Evolutionary conservation across 2,888 invertebrate genomes (phyloP).

Genomic region (Leucophenga maculata): DNA sequence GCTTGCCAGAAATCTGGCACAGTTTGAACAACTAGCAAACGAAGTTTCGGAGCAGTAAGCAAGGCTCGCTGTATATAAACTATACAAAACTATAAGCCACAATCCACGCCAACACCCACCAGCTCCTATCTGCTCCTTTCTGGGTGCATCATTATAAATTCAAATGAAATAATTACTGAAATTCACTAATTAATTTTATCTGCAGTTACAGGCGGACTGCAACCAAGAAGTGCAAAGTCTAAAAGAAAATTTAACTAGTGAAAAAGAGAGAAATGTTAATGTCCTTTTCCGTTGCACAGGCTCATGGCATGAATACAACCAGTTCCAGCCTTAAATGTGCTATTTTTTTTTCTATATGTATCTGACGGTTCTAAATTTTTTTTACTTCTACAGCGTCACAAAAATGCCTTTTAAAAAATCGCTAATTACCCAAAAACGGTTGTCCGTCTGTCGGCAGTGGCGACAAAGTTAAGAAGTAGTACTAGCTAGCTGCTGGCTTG

Average conservation of each 20-base stretch:
- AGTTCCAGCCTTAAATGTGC: no score
- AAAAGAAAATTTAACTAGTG: neutral
- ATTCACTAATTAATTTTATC: conserved; percentile 48
- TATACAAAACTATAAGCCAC: no score
- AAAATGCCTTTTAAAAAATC: conserved; percentile 13
- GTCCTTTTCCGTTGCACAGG: no score
- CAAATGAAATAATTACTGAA: conserved; percentile 41
- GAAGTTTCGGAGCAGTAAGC: neutral
- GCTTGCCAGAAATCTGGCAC: no score
- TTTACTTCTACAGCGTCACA: neutral
- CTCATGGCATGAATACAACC: no score
- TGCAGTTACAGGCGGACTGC: conserved; percentile 19
- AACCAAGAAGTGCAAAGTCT: neutral
- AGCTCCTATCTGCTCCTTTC: neutral
- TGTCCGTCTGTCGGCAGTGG: neutral
- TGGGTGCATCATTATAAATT: conserved; percentile 35
- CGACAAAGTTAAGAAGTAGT: neutral
- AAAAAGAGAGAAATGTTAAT: neutral
- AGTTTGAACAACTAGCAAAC: no score
- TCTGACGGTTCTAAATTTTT: no score
- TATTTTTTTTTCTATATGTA: neutral
- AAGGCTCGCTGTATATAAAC: neutral
- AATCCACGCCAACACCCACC: no score
- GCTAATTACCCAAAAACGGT: conserved; percentile 3
- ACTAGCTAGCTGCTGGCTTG: neutral